Conservation (phyloP, 2,888 invertebrate species). For the Phlogophora meticulosa region DNA sequence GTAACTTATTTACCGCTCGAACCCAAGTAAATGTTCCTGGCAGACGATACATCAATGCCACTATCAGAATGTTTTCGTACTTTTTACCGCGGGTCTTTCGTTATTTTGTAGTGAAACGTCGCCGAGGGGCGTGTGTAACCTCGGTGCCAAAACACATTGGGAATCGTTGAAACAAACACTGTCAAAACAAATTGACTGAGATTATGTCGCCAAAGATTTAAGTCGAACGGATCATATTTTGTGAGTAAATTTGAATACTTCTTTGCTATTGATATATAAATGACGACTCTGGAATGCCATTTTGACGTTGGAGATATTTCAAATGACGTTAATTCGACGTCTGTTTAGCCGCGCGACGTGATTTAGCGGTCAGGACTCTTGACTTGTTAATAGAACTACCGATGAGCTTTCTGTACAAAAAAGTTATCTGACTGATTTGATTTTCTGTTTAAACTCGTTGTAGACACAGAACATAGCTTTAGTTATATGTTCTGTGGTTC, state of each 20-base stretch:
- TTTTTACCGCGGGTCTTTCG: conserved; percentile 36
- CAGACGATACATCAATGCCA: conserved; percentile 62
- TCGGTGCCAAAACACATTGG: conserved; percentile 56
- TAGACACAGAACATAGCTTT: too few relatives aligned
- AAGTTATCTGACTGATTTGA: background rate
- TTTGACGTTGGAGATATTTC: background rate
- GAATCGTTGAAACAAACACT: conserved; percentile 43
- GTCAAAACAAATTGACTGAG: conserved; percentile 52
- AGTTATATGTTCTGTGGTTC: too few relatives aligned
- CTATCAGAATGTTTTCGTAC: conserved; percentile 46
- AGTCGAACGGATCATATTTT: conserved; percentile 7
- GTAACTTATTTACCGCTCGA: conserved; percentile 55
- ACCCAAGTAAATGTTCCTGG: conserved; percentile 41
- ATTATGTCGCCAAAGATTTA: conserved; percentile 24
- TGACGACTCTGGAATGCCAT: background rate
- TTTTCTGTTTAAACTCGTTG: background rate
- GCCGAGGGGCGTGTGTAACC: conserved; percentile 25
- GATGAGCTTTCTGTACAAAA: background rate
- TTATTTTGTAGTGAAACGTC: conserved; percentile 39
- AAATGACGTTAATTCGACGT: too few relatives aligned
- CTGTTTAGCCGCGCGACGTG: too few relatives aligned
- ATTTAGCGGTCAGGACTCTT: too few relatives aligned
- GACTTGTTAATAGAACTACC: too few relatives aligned
- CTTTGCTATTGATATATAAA: background rate
- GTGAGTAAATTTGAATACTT: background rate